Evolutionary conservation across 23 tunicate species (phyloP).

Genomic region (Trididemnum miniatum): DNA sequence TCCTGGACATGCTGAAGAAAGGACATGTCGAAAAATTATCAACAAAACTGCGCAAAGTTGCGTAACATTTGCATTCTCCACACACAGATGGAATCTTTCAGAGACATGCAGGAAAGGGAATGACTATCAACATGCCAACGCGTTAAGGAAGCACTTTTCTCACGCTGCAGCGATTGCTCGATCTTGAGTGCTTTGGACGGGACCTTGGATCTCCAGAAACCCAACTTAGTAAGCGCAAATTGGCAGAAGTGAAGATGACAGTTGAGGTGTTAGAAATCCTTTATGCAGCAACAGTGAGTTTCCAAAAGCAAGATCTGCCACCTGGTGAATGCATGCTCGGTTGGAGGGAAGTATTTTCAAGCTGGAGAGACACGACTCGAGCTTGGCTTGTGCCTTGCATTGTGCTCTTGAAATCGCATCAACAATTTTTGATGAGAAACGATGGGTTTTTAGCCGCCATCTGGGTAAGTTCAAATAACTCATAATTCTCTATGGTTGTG

Average conservation of each 20-base stretch:
- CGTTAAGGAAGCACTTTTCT: not conserved
- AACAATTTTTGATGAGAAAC: too few species aligned
- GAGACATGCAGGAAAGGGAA: not conserved
- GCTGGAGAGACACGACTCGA: not conserved
- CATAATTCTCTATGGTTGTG: too few species aligned
- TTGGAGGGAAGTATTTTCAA: not conserved
- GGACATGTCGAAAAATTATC: not conserved
- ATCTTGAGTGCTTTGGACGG: not conserved
- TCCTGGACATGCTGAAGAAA: not conserved
- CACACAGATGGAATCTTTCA: slow-evolving; percentile 1
- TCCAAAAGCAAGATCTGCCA: not conserved
- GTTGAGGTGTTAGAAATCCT: not conserved
- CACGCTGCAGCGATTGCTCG: not conserved
- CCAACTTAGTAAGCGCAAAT: not conserved
- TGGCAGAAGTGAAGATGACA: not conserved
- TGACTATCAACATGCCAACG: not conserved
- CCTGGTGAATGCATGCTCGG: not conserved
- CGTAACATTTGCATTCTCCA: not conserved
- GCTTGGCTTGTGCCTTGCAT: not conserved
- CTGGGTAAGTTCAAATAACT: too few species aligned
- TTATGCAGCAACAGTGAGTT: not conserved
- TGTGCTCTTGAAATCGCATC: too few species aligned
- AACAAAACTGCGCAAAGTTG: not conserved
- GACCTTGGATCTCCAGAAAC: not conserved
- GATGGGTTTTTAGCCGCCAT: too few species aligned